Evolutionary conservation across 2,888 invertebrate species (phyloP), one percentile per base, ranked within the genome.

Genomic region (Caenorhabditis afra): DNA sequence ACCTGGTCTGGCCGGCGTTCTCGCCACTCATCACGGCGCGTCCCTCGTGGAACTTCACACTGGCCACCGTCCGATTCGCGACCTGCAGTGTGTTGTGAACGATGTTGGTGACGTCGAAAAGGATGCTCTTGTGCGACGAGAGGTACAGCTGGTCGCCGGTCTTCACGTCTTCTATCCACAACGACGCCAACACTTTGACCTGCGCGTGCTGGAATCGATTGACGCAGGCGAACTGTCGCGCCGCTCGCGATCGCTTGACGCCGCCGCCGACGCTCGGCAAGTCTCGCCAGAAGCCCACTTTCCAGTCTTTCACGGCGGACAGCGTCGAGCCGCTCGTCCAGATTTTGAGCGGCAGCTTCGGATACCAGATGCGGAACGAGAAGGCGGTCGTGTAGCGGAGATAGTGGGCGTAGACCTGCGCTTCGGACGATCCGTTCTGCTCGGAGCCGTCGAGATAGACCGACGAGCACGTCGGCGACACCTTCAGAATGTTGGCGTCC

Each of bases 381-480:
- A 83, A 80, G 20, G 76, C 79, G 23, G 86, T 83, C 11, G 82
- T 85, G 79, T 82, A 81, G 20, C 73, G 47, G 20, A 84, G 76
- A 73, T 78, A 86, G 44, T 87, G 86, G 11, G 88, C 85, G 68
- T 88, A 85, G 10, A 88, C 74, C 49, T 79, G 66, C 37, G 86
- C 82, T 41, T 81, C 66, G 5, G 83, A 57, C n/a, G 74, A 68
- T 22, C 88, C 88, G 16, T 85, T 70, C 41, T 85, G 65, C 67
- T 88, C 88, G 11, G 88, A 88, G 0, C 88, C 88, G 71, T 88
- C 88, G 14, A 88, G 85, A 71, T 87, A 88, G 22, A 88, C 86
- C n/a, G 87, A 85, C 18, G 87, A 83, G 57, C 89, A 89, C 0
- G 87, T 88, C 12, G 89, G 89, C 35, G 87, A 87, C 1, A 85